Evolutionary conservation across 2,888 invertebrate genomes (phyloP), one percentile per base, ranked within the genome.

Genomic region (Tortrix viridana): DNA sequence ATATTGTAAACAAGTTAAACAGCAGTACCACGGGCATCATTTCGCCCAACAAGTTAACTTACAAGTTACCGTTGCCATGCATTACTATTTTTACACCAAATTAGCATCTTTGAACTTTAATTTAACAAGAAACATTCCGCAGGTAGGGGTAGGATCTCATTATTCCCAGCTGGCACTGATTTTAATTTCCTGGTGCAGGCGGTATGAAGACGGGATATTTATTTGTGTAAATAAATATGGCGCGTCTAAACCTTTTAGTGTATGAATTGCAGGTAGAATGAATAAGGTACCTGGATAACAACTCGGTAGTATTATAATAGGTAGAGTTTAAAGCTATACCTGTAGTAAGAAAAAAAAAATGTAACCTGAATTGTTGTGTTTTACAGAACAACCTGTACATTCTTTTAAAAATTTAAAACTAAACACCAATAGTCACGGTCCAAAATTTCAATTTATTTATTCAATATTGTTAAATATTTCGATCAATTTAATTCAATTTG

Each of bases 161-260:
- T 62, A 62, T 57, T 52, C 19, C 56, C 62, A 62, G 57, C 56
- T 62, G 62, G 38, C 50, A 56, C 61, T 62, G 62, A 62, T 62
- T 62, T 62, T 62, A 62, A 62, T 62, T 62, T 62, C 62, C 62
- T 62, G 48, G 55, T 62, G 62, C 62, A 57, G 50, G 49, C 49
- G 44, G 61, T 44, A 61, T 50, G 61, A 50, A 62, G 62, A 57
- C 57, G 46, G 62, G 62, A 62, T n/a, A n/a, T 62, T 62, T 62
- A 57, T 62, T 62, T 62, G 52, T 46, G 56, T 57, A 62, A 62
- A 62, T 62, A 62, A 62, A 62, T 62, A 62, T 57, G 50, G 55
- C 26, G 41, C 48, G 43, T 61, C 55, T 60, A n/a, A 50, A 56
- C 55, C 55, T 19, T 55, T 53, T 38, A 38, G 14, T 38, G 43